A percentile compares a stretch with the other conserved stretches of the same genome.
These are phyloP conservation scores for Salvelinus sp. DNA, from an alignment of 2,113 vertebrate species.

Conservation along the genomic window DNA sequence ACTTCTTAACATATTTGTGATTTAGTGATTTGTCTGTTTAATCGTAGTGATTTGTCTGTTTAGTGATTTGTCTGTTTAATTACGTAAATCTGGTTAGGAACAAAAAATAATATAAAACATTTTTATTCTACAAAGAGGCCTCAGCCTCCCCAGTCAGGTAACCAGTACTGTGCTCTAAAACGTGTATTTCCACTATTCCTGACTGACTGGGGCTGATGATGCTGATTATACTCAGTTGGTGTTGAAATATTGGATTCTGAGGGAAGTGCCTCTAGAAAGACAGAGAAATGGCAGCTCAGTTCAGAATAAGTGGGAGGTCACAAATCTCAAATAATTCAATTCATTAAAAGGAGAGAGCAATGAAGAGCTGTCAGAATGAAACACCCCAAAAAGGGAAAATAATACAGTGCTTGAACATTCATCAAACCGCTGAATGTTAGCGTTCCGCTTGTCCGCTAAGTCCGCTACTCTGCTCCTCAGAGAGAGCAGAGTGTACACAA, in stretches of 20 bases:
- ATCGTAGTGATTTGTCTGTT: neutral
- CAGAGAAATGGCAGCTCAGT: conserved; percentile 3
- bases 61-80: neutral
- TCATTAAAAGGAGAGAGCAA: conserved; percentile 52
- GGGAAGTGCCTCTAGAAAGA: conserved; percentile 22
- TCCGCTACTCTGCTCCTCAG: conserved; percentile 20
- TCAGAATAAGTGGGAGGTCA: conserved; percentile 20
- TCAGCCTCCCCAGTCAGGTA: neutral
- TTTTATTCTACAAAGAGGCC: neutral
- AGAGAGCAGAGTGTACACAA: conserved; percentile 33
- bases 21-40: conserved; percentile 20
- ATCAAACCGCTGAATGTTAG: conserved; percentile 49
- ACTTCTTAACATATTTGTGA: conserved; percentile 25
- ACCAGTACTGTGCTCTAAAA: neutral
- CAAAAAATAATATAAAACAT: neutral
- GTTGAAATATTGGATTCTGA: neutral
- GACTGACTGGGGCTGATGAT: neutral
- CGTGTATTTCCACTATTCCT: neutral
- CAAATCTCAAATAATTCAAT: conserved; percentile 49
- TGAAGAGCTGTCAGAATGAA: conserved; percentile 36
- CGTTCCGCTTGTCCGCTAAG: conserved; percentile 31
- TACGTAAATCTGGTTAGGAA: neutral
- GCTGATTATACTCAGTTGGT: neutral
- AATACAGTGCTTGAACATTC: conserved; percentile 47
- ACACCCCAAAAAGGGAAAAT: conserved; percentile 48